These are phyloP conservation scores for Sceloporus undulatus DNA, from an alignment of 2,113 vertebrate species.

Conservation along the genomic window DNA sequence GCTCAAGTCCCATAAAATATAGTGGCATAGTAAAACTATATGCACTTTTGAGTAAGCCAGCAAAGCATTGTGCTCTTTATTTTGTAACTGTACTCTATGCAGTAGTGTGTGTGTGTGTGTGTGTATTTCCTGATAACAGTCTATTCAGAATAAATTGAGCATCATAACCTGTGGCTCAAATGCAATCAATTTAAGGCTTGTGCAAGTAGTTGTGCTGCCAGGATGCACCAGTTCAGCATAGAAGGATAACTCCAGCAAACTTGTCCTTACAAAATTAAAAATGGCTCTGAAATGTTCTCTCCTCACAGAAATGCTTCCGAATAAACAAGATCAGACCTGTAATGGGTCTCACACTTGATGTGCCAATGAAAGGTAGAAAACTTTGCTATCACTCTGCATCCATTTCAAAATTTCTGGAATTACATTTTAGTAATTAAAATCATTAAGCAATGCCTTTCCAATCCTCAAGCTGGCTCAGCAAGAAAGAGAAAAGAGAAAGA, in stretches of 20 bases:
- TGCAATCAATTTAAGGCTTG: slow-evolving; percentile 17
- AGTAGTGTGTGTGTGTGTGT: neutral
- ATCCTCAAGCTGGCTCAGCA: neutral
- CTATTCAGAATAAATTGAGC: neutral
- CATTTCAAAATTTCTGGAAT: neutral
- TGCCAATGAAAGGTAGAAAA: neutral
- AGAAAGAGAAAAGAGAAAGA: no score
- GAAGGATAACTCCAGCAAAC: slow-evolving; percentile 28
- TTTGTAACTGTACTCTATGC: neutral
- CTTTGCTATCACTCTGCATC: neutral
- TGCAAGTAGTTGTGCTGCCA: slow-evolving; percentile 18
- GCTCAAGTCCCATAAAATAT: no score
- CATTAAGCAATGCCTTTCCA: neutral
- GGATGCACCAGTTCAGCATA: slow-evolving; percentile 28
- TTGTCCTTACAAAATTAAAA: neutral
- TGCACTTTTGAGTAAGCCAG: neutral
- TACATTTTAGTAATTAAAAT: neutral
- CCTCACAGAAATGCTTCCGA: slow-evolving; percentile 4
- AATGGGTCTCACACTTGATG: neutral
- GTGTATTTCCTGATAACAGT: neutral
- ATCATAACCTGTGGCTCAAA: slow-evolving; percentile 15
- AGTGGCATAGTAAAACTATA: no score
- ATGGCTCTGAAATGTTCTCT: neutral
- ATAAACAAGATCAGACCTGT: slow-evolving; percentile 25
- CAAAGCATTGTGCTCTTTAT: neutral